A percentile compares a stretch with the other conserved stretches of the same genome.
Evolutionary conservation across 1,140 invertebrate species (phyloP).

Genomic region (Pteromalus puparum): DNA sequence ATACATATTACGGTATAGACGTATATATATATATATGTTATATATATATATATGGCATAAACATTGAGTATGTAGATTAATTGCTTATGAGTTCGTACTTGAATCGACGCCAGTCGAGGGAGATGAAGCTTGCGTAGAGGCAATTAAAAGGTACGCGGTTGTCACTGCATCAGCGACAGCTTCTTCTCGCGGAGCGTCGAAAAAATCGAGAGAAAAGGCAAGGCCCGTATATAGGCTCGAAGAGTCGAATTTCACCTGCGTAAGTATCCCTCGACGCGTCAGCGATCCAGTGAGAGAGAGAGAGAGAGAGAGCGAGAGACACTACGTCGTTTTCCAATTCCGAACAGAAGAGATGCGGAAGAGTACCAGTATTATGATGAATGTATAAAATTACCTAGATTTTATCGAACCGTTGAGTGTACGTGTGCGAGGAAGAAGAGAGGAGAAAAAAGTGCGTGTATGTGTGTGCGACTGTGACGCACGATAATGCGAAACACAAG

Average conservation of each 20-base stretch:
- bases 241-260: too few species aligned
- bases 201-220: too few species aligned
- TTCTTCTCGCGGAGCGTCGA: background rate
- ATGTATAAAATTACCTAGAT: constrained; percentile 72
- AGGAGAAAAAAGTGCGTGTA: background rate
- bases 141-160: too few species aligned
- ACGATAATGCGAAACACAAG: constrained; percentile 30
- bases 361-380: constrained; percentile 75
- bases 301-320: too few species aligned
- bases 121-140: too few species aligned
- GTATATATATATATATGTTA: background rate
- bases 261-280: too few species aligned
- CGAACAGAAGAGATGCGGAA: constrained; percentile 54
- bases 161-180: too few species aligned
- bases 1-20: background rate
- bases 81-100: constrained; percentile 37
- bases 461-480: constrained; percentile 11
- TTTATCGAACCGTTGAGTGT: constrained; percentile 59
- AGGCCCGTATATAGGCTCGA: too few species aligned
- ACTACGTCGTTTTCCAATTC: too few species aligned
- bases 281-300: too few species aligned
- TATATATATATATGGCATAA: constrained; percentile 6
- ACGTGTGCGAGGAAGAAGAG: constrained; percentile 26
- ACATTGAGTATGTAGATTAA: constrained; percentile 7
- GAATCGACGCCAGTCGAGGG: background rate